Percentiles rank a stretch among this genome's conserved stretches.
Conservation (phyloP, 2,797 vertebrate species). For the Eremophila alpestris region DNA sequence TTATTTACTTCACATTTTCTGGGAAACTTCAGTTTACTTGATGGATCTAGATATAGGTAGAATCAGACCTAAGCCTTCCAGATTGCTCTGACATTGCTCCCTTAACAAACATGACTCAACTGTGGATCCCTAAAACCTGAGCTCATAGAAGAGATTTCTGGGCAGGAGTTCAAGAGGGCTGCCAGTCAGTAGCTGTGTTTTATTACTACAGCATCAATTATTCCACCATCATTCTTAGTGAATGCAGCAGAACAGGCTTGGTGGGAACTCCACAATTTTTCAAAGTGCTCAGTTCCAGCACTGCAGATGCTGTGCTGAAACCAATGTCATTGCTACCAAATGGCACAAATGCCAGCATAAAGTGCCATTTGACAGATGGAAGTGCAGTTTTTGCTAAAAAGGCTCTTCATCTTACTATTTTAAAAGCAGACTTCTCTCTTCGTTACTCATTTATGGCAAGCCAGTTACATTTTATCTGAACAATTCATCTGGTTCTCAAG, state of each 20-base stretch:
- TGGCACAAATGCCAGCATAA: background rate
- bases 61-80: background rate
- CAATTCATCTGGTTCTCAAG: slow-evolving; percentile 43
- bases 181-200: background rate
- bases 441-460: background rate
- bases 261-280: background rate
- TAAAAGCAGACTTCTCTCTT: slow-evolving; percentile 18
- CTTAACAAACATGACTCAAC: background rate
- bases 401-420: slow-evolving; percentile 31
- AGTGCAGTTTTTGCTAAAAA: background rate
- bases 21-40: background rate
- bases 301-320: background rate
- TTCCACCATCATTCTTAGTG: background rate
- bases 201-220: background rate
- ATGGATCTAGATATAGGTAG: background rate
- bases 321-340: background rate
- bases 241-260: background rate
- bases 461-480: slow-evolving; percentile 43
- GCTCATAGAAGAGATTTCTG: background rate
- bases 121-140: background rate
- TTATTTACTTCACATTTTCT: slow-evolving; percentile 3
- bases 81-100: background rate
- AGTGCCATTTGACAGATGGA: background rate
- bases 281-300: background rate
- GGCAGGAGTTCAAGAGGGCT: slow-evolving; percentile 23